Percentiles rank a stretch among this genome's conserved stretches.
Conservation (phyloP, 2,888 invertebrate genomes). For the Baronia brevicornis region DNA sequence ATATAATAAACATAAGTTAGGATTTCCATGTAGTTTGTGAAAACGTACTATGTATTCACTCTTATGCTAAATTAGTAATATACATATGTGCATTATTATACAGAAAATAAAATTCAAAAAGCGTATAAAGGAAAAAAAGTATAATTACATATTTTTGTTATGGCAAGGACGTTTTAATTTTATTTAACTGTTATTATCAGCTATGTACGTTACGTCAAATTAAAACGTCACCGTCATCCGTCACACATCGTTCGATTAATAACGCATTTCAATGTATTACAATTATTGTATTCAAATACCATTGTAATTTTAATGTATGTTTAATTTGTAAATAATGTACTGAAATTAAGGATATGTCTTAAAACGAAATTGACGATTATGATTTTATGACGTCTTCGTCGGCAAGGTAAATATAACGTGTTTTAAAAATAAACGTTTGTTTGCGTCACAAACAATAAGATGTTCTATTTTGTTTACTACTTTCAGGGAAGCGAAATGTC, state of each 20-base stretch:
- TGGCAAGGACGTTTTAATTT: neutral
- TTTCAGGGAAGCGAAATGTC: slow-evolving; percentile 57
- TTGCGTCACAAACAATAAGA: slow-evolving; percentile 70
- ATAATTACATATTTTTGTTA: too few relatives aligned
- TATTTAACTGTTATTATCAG: slow-evolving; percentile 6
- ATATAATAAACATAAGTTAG: too few relatives aligned
- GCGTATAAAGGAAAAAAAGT: too few relatives aligned
- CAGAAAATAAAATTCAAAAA: too few relatives aligned
- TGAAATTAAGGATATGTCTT: slow-evolving; percentile 26
- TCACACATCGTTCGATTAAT: slow-evolving; percentile 30
- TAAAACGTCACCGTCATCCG: slow-evolving; percentile 27
- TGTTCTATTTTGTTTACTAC: slow-evolving; percentile 53
- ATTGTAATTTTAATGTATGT: slow-evolving; percentile 29
- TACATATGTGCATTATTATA: too few relatives aligned
- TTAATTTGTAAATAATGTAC: slow-evolving; percentile 31
- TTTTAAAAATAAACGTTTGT: slow-evolving; percentile 55
- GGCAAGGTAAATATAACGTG: slow-evolving; percentile 34
- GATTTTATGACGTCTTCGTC: slow-evolving; percentile 55
- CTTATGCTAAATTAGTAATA: too few relatives aligned
- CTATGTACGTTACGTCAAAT: slow-evolving; percentile 9
- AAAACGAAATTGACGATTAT: slow-evolving; percentile 31
- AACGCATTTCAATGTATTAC: slow-evolving; percentile 49
- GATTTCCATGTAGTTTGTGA: too few relatives aligned
- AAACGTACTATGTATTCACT: too few relatives aligned
- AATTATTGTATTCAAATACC: slow-evolving; percentile 35